Percentiles rank a stretch among this genome's conserved stretches.
Evolutionary conservation across 2,888 invertebrate species (phyloP).

Genomic region (Zygogramma bicolorata): DNA sequence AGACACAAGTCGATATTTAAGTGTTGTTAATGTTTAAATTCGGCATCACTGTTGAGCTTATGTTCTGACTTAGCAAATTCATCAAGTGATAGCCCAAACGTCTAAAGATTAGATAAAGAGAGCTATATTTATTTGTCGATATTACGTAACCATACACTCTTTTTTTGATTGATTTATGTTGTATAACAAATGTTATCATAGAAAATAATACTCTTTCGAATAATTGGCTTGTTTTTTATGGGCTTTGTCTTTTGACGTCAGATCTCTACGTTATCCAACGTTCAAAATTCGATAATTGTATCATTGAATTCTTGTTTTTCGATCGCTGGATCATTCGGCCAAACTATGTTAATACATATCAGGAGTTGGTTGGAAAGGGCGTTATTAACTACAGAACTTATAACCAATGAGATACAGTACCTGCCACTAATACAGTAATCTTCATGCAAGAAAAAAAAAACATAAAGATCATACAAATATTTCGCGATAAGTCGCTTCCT

Average conservation of each 20-base stretch:
- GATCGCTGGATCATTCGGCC: too few species aligned
- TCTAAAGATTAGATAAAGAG: background rate
- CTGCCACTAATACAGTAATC: too few species aligned
- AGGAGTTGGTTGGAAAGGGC: too few species aligned
- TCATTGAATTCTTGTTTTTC: too few species aligned
- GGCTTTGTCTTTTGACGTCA: background rate
- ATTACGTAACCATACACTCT: background rate
- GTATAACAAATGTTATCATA: background rate
- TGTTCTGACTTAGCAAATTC: background rate
- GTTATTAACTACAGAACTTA: too few species aligned
- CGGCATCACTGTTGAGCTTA: background rate
- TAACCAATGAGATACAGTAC: too few species aligned
- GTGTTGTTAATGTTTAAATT: background rate
- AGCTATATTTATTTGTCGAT: background rate
- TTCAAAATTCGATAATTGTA: too few species aligned
- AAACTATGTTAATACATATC: too few species aligned
- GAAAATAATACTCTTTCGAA: background rate
- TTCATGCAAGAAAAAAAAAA: too few species aligned
- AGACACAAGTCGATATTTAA: background rate
- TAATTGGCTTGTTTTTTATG: background rate
- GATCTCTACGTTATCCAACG: background rate
- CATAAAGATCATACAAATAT: too few species aligned
- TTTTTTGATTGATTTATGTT: background rate
- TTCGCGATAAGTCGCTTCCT: too few species aligned
- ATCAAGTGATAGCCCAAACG: background rate